phyloP scores from a whole-genome alignment of 2,797 vertebrate genomes.

The Hephaestus fuliginosus region DNA sequence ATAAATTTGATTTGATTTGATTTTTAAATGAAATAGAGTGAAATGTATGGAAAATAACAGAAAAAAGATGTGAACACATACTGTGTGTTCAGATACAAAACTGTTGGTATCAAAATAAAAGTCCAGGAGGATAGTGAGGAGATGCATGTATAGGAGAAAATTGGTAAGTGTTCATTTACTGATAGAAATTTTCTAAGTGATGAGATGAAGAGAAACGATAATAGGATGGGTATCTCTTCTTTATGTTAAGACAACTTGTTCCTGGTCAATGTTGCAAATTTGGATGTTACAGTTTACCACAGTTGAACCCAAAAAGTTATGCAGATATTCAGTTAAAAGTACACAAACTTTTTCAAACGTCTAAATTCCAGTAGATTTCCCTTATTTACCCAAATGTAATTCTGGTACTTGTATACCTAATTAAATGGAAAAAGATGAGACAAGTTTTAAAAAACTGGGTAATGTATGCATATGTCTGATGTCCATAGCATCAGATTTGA shows the following conservation, averaged over 20 bases:
- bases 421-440: neutral
- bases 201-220: slow-evolving; percentile 5
- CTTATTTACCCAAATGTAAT: neutral
- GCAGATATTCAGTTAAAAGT: neutral
- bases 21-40: slow-evolving; percentile 2
- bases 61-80: neutral
- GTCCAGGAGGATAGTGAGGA: neutral
- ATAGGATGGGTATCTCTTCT: neutral
- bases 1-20: no score
- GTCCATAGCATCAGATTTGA: slow-evolving; percentile 8
- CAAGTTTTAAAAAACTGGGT: neutral
- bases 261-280: no score
- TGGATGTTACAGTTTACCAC: no score
- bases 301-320: no score
- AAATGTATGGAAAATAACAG: neutral
- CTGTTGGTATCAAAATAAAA: neutral
- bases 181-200: neutral
- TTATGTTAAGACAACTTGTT: neutral
- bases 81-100: slow-evolving; percentile 5
- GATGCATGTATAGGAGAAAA: neutral
- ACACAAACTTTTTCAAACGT: neutral
- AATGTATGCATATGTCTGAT: neutral
- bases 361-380: neutral
- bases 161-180: slow-evolving; percentile 10
- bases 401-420: neutral